Evolutionary conservation across 1,140 invertebrate species (phyloP).

Genomic region (Druon quercuslanigerum): DNA sequence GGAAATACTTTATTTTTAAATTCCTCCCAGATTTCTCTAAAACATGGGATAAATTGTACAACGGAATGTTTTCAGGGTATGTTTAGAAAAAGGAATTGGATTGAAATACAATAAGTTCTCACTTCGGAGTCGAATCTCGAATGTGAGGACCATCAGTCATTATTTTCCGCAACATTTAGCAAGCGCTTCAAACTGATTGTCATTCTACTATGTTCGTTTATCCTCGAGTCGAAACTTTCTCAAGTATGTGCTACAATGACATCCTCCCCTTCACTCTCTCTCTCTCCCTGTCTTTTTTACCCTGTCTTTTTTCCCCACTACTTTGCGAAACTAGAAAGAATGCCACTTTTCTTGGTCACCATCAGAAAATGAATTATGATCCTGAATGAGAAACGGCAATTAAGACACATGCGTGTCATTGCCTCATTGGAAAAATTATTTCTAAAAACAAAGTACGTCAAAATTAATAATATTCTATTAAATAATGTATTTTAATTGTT

Average conservation of each 20-base stretch:
- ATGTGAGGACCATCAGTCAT: slow-evolving; percentile 71
- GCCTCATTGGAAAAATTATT: too few species aligned
- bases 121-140: slow-evolving; percentile 36
- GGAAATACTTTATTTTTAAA: too few species aligned
- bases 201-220: slow-evolving; percentile 63
- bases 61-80: not conserved
- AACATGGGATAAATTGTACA: too few species aligned
- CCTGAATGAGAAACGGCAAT: slow-evolving; percentile 51
- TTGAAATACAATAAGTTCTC: slow-evolving; percentile 39
- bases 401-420: slow-evolving; percentile 32
- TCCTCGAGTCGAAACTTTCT: slow-evolving; percentile 67
- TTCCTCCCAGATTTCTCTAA: too few species aligned
- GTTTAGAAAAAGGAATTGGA: slow-evolving; percentile 37
- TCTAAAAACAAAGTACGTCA: too few species aligned
- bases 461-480: too few species aligned
- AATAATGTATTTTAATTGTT: too few species aligned
- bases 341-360: slow-evolving; percentile 45
- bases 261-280: slow-evolving; percentile 35
- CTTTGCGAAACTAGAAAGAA: slow-evolving; percentile 34
- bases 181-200: slow-evolving; percentile 73
- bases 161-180: slow-evolving; percentile 76
- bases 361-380: slow-evolving; percentile 71
- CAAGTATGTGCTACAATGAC: slow-evolving; percentile 71
- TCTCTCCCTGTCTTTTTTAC: slow-evolving; percentile 16
- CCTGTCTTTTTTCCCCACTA: not conserved